Percentiles rank a stretch among this genome's conserved stretches.
phyloP scores from a whole-genome alignment of 2,113 vertebrate genomes.

The Anas platyrhynchos region DNA sequence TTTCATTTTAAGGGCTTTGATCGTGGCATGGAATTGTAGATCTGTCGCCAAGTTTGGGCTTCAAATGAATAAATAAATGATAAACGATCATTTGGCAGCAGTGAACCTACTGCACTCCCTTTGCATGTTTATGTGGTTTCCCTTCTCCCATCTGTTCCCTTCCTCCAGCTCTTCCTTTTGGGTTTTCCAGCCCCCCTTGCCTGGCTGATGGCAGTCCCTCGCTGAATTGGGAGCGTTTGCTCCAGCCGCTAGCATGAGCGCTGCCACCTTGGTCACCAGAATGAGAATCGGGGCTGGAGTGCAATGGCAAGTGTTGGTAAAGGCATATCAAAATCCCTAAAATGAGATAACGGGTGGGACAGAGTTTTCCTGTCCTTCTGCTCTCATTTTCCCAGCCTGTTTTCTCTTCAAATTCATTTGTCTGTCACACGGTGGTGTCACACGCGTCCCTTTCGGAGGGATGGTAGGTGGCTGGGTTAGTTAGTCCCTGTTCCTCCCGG shows the following conservation, averaged over 20 bases:
- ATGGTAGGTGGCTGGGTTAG: neutral
- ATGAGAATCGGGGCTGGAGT: neutral
- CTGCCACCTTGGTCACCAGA: fast-evolving
- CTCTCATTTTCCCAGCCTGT: neutral
- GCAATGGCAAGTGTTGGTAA: neutral
- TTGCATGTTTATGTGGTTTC: neutral
- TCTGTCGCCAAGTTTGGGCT: conserved; percentile 37
- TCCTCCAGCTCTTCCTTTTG: neutral
- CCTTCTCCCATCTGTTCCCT: conserved; percentile 44
- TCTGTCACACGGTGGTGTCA: neutral
- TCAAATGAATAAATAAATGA: conserved; percentile 50
- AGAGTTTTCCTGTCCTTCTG: neutral
- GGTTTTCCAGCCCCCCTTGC: neutral
- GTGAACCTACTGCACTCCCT: neutral
- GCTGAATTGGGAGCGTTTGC: fast-evolving
- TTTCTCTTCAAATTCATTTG: neutral
- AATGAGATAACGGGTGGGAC: fast-evolving
- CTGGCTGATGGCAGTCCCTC: neutral
- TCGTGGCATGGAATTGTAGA: neutral
- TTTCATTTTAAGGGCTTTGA: conserved; percentile 25
- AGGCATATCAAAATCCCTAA: neutral
- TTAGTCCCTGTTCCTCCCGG: neutral
- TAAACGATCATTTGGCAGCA: conserved; percentile 1
- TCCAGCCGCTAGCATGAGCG: fast-evolving
- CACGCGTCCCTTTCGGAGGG: neutral